These are phyloP conservation scores for Thymallus thymallus DNA, from an alignment of 2,113 vertebrate genomes.

Conservation along the genomic window DNA sequence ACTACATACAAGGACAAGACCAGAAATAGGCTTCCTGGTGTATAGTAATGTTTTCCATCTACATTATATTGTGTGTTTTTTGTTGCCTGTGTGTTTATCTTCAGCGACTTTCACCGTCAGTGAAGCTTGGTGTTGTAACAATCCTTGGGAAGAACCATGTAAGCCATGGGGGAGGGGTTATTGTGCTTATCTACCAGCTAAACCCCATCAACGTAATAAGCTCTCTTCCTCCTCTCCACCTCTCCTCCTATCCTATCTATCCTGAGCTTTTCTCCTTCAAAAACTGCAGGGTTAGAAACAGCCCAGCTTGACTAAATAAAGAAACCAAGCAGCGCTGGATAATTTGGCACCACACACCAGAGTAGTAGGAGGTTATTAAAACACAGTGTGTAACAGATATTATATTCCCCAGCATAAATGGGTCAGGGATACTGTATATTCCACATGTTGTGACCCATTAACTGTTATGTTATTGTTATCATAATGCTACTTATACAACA, in stretches of 20 bases:
- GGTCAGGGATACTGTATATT: not conserved
- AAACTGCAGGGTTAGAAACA: constrained; percentile 9
- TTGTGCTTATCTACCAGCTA: not conserved
- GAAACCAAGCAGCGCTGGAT: constrained; percentile 1
- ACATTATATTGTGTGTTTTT: not conserved
- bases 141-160: not conserved
- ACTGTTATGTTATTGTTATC: not conserved
- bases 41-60: not conserved
- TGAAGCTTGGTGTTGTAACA: not conserved
- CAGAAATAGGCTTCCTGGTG: not conserved
- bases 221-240: not conserved
- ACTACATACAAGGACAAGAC: not conserved
- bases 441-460: not conserved
- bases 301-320: constrained; percentile 9
- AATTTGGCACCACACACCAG: constrained; percentile 8
- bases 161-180: not conserved
- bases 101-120: not conserved
- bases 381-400: constrained; percentile 6
- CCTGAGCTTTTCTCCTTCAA: not conserved
- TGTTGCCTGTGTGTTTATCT: not conserved
- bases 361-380: constrained; percentile 16
- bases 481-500: not conserved
- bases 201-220: not conserved
- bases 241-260: not conserved
- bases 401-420: constrained; percentile 3